Conservation (phyloP, 2,113 vertebrate species). For the Phalacrocorax aristotelis region DNA sequence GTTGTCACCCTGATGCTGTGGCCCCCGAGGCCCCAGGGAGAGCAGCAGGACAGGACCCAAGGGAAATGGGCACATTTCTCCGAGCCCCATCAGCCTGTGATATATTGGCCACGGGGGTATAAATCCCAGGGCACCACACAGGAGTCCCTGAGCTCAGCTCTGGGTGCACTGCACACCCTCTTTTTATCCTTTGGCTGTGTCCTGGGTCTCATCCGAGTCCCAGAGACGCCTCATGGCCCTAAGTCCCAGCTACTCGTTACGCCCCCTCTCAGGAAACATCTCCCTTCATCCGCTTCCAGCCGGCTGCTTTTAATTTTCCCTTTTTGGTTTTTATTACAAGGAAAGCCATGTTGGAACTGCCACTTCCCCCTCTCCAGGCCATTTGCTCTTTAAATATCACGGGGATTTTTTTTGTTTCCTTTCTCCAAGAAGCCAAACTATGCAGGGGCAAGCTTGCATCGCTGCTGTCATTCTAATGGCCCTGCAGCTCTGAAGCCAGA, state of each 20-base stretch:
- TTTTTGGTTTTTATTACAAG: constrained; percentile 31
- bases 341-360: background rate
- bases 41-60: constrained; percentile 19
- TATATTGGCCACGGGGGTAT: constrained; percentile 50
- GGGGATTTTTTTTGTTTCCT: background rate
- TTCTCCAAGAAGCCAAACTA: background rate
- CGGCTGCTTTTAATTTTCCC: constrained; percentile 48
- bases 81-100: constrained; percentile 63
- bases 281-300: constrained; percentile 19
- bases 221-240: rapidly evolving
- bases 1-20: background rate
- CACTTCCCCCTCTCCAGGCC: background rate
- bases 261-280: background rate
- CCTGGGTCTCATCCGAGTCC: background rate
- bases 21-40: rapidly evolving
- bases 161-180: background rate
- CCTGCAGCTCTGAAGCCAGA: background rate
- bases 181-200: background rate
- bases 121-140: background rate
- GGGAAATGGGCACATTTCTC: constrained; percentile 70
- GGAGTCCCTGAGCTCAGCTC: background rate
- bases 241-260: background rate
- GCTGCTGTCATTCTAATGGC: background rate
- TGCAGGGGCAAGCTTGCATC: background rate
- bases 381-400: background rate